Evolutionary conservation across 1,140 invertebrate species (phyloP), one percentile per base, ranked within the genome.

Genomic region (Sycophila sp.): DNA sequence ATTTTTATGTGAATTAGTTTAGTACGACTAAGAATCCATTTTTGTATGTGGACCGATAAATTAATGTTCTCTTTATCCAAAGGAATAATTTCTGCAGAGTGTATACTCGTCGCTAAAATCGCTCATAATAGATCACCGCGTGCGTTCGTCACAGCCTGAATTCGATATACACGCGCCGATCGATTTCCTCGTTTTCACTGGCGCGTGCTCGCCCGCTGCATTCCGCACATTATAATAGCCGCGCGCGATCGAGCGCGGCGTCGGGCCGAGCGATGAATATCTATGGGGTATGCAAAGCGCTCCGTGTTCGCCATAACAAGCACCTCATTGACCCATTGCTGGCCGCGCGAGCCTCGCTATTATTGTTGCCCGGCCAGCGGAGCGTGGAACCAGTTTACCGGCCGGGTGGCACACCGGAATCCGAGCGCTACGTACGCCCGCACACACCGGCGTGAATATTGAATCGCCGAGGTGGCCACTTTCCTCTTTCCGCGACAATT

Each of bases 301-400:
- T 84, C 76, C 82, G 82, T 83, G 82, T 83, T 82, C 72, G 71
- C 77, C 80, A 85, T 85, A 84, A 85, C 81, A 83, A 85, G 82
- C 79, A 83, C 78, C 81, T 84, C 82, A 82, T 85, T 85, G 84
- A 84, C 81, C 82, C 80, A 83, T 84, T 81, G 78, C 74, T 58
- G 49, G n/a, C n/a, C 26, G 42, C 19, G 47, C 34, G 15, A 40
- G 32, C 56, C 3, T 38, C 56, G 19, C 60, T 65, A 45, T 56
- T 76, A 76, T 78, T 78, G 78, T 80, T 83, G 77, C 69, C 62
- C 76, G 77, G 66, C 66, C 75, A 78, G 55, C 76, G 68, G 62
- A 74, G 58, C 73, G 75, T 72, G 76, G 76, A 82, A 81, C 79
- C 78, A 80, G 81, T 81, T 82, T 80, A 75, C 76, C 60, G 56